A percentile compares a stretch with the other conserved stretches of the same genome.
Conservation (phyloP, 2,113 vertebrate species). For the Oryzias curvinotus region DNA sequence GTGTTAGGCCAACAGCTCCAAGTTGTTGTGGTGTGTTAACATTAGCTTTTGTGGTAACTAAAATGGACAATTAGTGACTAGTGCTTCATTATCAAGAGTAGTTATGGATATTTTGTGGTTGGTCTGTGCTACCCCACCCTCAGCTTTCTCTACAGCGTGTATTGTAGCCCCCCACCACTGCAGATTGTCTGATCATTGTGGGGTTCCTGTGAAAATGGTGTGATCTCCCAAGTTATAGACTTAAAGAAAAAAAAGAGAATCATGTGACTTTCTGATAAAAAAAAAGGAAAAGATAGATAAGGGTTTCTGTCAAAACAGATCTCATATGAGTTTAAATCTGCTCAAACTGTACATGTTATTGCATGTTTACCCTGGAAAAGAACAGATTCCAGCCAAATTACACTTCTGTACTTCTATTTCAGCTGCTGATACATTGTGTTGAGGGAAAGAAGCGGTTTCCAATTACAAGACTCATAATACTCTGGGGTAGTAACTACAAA, state of each 20-base stretch:
- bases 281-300: no score
- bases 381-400: no score
- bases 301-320: no score
- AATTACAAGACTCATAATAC: no score
- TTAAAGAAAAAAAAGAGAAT: conserved; percentile 21
- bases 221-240: conserved; percentile 11
- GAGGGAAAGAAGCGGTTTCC: no score
- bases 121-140: conserved; percentile 27
- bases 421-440: no score
- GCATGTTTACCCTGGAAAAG: no score
- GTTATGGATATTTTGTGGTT: conserved; percentile 86
- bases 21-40: conserved; percentile 61
- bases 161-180: conserved; percentile 60
- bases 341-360: no score
- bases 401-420: no score
- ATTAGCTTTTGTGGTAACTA: conserved; percentile 66
- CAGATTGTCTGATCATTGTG: conserved; percentile 82
- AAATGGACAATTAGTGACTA: conserved; percentile 82
- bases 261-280: background rate
- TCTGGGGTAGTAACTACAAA: no score
- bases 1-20: conserved; percentile 78
- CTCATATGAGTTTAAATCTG: no score
- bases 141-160: conserved; percentile 29
- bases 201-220: conserved; percentile 62
- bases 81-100: conserved; percentile 81